phyloP scores from a whole-genome alignment of 2,113 vertebrate species.

The Muntiacus muntjak region DNA sequence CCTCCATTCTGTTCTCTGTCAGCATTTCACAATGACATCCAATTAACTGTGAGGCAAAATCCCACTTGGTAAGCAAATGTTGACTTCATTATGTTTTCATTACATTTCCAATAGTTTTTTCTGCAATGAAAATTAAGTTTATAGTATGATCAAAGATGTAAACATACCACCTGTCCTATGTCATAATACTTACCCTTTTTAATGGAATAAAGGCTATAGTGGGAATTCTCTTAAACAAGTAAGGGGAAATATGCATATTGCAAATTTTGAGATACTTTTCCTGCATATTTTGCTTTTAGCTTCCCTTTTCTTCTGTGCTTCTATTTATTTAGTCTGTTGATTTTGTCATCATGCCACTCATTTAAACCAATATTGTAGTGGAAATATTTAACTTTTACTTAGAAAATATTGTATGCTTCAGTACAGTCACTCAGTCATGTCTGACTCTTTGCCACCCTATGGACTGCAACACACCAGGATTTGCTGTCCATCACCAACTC shows the following conservation, averaged over 20 bases:
- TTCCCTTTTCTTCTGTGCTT: background rate
- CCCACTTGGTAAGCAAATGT: slow-evolving; percentile 65
- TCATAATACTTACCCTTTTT: slow-evolving; percentile 59
- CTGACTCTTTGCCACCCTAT: background rate
- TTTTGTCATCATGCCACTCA: background rate
- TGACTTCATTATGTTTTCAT: slow-evolving; percentile 67
- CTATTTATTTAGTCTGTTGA: background rate
- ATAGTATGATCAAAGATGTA: slow-evolving; percentile 61
- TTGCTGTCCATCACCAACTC: background rate
- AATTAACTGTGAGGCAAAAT: slow-evolving; percentile 47
- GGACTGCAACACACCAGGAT: background rate
- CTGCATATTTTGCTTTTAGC: background rate
- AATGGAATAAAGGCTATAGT: slow-evolving; percentile 43
- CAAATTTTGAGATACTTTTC: background rate
- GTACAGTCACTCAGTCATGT: background rate
- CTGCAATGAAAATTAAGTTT: slow-evolving; percentile 62
- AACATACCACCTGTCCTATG: slow-evolving; percentile 59
- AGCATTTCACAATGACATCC: slow-evolving; percentile 46
- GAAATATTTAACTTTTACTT: background rate
- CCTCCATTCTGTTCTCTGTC: slow-evolving; percentile 61
- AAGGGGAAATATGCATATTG: background rate
- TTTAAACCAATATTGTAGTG: background rate
- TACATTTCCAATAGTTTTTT: slow-evolving; percentile 67
- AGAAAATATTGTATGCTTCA: background rate
- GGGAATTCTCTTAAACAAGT: slow-evolving; percentile 68